A percentile compares a stretch with the other conserved stretches of the same genome.
Evolutionary conservation across 2,797 vertebrate species (phyloP).

Genomic region (Eulemur albifrons): DNA sequence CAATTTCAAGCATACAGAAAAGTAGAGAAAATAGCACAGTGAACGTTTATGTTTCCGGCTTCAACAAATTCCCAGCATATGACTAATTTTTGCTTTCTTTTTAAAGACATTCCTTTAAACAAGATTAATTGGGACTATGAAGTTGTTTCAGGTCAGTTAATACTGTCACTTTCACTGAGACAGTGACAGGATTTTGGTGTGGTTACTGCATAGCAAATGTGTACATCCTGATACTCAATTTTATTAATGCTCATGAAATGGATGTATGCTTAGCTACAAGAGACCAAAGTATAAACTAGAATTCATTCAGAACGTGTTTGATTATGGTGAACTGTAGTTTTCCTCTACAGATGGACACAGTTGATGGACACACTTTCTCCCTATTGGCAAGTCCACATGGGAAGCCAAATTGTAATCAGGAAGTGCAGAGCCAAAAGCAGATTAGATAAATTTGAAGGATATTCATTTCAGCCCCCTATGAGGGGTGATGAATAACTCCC

Average conservation of each 20-base stretch:
- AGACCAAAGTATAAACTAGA: background rate
- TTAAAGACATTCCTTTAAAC: constrained; percentile 8
- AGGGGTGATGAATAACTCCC: background rate
- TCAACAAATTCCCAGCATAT: background rate
- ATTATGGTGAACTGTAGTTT: background rate
- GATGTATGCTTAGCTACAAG: background rate
- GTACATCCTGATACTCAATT: background rate
- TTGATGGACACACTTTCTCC: background rate
- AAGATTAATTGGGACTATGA: background rate
- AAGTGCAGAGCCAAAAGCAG: background rate
- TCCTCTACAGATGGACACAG: background rate
- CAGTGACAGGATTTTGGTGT: background rate
- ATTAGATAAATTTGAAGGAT: background rate
- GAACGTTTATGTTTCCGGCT: background rate
- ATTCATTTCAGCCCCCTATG: background rate
- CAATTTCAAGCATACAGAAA: background rate
- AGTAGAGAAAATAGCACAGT: background rate
- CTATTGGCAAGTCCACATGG: background rate
- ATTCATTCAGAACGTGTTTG: background rate
- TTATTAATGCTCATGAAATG: background rate
- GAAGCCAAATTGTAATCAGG: background rate
- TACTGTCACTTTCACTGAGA: background rate
- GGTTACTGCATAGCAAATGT: background rate
- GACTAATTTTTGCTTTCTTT: constrained; percentile 13
- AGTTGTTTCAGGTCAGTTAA: background rate